Percentiles rank a stretch among this genome's conserved stretches.
Conservation (phyloP, 2,113 vertebrate genomes). For the Chaetorhynchus papuensis region DNA sequence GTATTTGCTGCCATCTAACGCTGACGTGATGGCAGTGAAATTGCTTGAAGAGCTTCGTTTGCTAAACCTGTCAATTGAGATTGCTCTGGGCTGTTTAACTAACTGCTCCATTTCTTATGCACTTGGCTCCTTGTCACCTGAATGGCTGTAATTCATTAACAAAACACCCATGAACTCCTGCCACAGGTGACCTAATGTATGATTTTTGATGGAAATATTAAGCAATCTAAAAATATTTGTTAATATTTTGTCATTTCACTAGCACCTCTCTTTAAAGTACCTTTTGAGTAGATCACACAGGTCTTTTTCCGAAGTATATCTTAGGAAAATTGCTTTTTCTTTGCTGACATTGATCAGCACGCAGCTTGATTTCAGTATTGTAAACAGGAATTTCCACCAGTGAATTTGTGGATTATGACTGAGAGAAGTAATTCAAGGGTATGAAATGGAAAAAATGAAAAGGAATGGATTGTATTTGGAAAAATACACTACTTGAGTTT, state of each 20-base stretch:
- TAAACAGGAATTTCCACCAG: background rate
- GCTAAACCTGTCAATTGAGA: background rate
- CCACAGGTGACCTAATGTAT: background rate
- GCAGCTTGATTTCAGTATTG: background rate
- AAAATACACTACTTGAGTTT: background rate
- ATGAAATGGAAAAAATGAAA: background rate
- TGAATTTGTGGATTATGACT: background rate
- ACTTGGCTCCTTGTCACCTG: background rate
- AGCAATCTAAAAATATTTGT: background rate
- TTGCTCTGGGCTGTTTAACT: background rate
- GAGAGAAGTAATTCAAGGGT: background rate
- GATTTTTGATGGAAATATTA: background rate
- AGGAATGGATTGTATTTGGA: background rate
- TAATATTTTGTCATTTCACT: background rate
- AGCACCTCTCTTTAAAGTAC: background rate
- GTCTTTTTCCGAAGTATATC: background rate
- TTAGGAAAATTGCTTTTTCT: background rate
- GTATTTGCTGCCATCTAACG: conserved; percentile 62
- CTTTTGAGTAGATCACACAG: background rate
- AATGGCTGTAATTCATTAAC: background rate
- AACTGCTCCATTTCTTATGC: background rate
- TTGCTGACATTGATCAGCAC: background rate
- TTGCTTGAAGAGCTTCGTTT: background rate
- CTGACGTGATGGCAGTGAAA: background rate
- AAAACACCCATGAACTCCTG: background rate